A percentile compares a stretch with the other conserved stretches of the same genome.
Evolutionary conservation across 1,140 invertebrate genomes (phyloP).

Genomic region (Proales similis): DNA sequence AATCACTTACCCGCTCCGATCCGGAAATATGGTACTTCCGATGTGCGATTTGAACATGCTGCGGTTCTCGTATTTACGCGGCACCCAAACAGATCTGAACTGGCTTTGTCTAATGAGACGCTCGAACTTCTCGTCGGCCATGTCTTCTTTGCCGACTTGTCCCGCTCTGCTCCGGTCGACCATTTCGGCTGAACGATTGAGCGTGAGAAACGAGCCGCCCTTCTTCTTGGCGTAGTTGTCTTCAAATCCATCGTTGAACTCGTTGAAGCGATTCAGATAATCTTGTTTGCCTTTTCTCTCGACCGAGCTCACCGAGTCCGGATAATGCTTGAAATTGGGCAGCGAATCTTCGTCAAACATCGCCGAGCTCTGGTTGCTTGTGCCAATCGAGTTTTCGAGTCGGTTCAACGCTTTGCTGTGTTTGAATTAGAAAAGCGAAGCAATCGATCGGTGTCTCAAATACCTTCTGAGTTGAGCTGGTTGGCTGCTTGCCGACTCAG

Average conservation of each 20-base stretch:
- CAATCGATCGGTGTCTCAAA: neutral
- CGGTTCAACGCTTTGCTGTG: neutral
- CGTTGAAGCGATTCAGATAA: constrained; percentile 25
- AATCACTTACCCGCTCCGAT: constrained; percentile 16
- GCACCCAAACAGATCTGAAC: constrained; percentile 36
- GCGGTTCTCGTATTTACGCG: constrained; percentile 26
- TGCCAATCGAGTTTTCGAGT: neutral
- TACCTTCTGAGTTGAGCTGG: neutral
- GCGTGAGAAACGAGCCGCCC: neutral
- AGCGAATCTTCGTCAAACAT: constrained; percentile 5
- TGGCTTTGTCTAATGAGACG: constrained; percentile 20
- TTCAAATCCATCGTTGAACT: constrained; percentile 30
- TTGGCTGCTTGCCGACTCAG: neutral
- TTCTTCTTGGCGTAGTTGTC: constrained; percentile 19
- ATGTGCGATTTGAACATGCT: constrained; percentile 36
- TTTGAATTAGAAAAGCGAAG: neutral
- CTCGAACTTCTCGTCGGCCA: neutral
- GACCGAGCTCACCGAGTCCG: neutral
- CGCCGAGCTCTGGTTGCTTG: neutral
- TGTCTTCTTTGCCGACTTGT: neutral
- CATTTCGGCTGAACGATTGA: neutral
- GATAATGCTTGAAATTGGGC: too few relatives aligned
- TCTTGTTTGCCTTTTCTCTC: neutral
- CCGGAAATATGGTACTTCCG: constrained; percentile 36
- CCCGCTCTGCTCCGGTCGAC: neutral